Evolutionary conservation across 1,140 invertebrate species (phyloP).

Genomic region (Cydia splendana): DNA sequence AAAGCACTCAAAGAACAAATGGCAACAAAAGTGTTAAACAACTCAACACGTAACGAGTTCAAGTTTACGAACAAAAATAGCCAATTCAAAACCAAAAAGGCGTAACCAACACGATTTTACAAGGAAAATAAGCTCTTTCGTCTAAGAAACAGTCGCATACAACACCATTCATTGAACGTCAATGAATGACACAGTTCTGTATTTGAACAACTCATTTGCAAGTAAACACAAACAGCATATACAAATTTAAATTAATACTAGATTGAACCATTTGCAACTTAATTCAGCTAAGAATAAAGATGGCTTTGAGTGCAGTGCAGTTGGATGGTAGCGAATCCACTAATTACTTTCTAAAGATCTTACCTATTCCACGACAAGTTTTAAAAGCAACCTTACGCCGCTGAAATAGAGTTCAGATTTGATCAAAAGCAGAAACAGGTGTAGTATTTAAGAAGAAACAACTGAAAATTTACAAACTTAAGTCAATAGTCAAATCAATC

Average conservation of each 20-base stretch:
- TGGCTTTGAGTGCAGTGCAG: neutral
- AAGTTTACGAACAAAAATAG: constrained; percentile 61
- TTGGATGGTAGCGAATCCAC: neutral
- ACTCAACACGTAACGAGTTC: constrained; percentile 61
- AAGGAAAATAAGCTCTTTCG: neutral
- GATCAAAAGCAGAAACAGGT: neutral
- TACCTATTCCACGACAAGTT: neutral
- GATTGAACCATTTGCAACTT: constrained; percentile 35
- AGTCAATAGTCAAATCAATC: neutral
- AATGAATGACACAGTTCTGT: constrained; percentile 47
- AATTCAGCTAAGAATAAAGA: constrained; percentile 15
- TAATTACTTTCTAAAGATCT: neutral
- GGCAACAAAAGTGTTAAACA: constrained; percentile 40
- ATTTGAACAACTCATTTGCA: constrained; percentile 54
- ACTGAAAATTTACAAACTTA: neutral
- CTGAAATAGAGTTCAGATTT: neutral
- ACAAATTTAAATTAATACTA: neutral
- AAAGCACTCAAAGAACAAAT: constrained; percentile 17
- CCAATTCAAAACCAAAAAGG: neutral
- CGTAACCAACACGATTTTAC: neutral
- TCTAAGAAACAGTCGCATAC: constrained; percentile 40
- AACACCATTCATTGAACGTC: constrained; percentile 41
- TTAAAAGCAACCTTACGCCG: neutral
- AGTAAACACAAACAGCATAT: constrained; percentile 12
- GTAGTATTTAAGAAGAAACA: neutral